Evolutionary conservation across 2,888 invertebrate genomes (phyloP).

Genomic region (Harpalus rufipes): DNA sequence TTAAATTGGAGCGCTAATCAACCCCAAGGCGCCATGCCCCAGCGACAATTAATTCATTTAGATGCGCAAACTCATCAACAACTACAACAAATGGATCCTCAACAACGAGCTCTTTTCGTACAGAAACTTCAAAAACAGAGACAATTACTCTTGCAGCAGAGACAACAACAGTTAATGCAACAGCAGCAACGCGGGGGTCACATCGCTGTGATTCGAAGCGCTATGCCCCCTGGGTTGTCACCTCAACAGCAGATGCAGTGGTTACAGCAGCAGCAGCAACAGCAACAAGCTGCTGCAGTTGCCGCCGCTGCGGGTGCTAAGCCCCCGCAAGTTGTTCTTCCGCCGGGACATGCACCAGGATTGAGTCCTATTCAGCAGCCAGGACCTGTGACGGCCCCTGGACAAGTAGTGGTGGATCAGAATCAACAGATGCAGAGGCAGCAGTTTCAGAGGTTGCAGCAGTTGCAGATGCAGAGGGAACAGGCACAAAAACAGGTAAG

Average conservation of each 20-base stretch:
- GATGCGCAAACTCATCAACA: constrained; percentile 92
- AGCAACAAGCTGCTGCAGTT: constrained; percentile 67
- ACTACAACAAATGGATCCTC: constrained; percentile 88
- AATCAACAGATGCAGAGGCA: constrained; percentile 83
- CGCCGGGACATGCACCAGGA: constrained; percentile 72
- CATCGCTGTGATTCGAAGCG: constrained; percentile 74
- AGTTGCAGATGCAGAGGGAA: constrained; percentile 80
- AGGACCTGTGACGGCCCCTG: constrained; percentile 29
- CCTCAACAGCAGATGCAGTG: constrained; percentile 77
- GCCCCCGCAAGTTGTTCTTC: constrained; percentile 41
- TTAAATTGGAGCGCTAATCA: constrained; percentile 64
- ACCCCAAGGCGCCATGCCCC: constrained; percentile 74
- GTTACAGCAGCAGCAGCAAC: constrained; percentile 73
- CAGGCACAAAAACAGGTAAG: constrained; percentile 75
- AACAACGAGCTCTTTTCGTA: constrained; percentile 89
- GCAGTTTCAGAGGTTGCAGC: constrained; percentile 82
- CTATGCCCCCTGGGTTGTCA: constrained; percentile 70
- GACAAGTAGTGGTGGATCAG: constrained; percentile 72
- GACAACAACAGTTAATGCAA: constrained; percentile 78
- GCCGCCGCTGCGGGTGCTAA: constrained; percentile 1
- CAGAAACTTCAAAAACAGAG: constrained; percentile 86
- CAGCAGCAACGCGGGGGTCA: constrained; percentile 74
- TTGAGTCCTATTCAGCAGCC: constrained; percentile 74
- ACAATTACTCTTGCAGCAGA: constrained; percentile 78
- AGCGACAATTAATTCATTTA: constrained; percentile 87